These are phyloP conservation scores for Neodontobutis hainanensis DNA, from an alignment of 2,113 vertebrate genomes.

Conservation along the genomic window DNA sequence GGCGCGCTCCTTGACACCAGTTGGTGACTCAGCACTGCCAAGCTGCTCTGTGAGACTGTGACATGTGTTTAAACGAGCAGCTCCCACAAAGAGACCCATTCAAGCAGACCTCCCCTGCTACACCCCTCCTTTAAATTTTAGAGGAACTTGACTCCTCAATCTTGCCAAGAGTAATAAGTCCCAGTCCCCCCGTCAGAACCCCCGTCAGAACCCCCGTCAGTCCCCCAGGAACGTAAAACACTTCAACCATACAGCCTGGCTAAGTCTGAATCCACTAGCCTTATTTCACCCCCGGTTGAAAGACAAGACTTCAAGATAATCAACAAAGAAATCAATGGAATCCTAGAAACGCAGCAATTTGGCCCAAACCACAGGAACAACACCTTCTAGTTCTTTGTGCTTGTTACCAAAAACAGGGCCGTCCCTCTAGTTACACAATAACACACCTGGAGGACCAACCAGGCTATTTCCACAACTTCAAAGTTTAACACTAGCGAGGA, in stretches of 20 bases:
- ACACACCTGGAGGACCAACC: slow-evolving; percentile 4
- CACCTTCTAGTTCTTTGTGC: slow-evolving; percentile 1
- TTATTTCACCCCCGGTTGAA: slow-evolving; percentile 27
- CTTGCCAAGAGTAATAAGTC: slow-evolving; percentile 55
- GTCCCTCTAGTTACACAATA: slow-evolving; percentile 5
- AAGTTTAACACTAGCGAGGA: not conserved
- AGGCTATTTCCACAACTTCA: slow-evolving; percentile 9
- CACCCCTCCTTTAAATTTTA: slow-evolving; percentile 59
- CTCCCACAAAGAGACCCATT: slow-evolving; percentile 73
- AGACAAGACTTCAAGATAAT: slow-evolving; percentile 29
- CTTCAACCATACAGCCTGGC: slow-evolving; percentile 40
- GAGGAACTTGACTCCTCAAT: slow-evolving; percentile 65
- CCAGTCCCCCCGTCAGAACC: slow-evolving; percentile 47
- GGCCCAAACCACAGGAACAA: slow-evolving; percentile 27
- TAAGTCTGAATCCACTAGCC: slow-evolving; percentile 26
- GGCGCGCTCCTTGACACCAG: slow-evolving; percentile 18
- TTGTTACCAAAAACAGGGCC: slow-evolving; percentile 13
- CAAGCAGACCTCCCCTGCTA: slow-evolving; percentile 45
- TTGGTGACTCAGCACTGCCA: slow-evolving; percentile 66
- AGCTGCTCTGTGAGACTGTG: slow-evolving; percentile 66
- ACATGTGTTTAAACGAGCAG: slow-evolving; percentile 71
- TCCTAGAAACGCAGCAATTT: slow-evolving; percentile 49
- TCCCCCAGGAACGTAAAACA: slow-evolving; percentile 42
- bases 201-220: slow-evolving; percentile 25
- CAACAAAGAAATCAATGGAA: slow-evolving; percentile 26